Evolutionary conservation across 2,888 invertebrate genomes (phyloP), one percentile per base, ranked within the genome.

Genomic region (Athripsodes cinereus): DNA sequence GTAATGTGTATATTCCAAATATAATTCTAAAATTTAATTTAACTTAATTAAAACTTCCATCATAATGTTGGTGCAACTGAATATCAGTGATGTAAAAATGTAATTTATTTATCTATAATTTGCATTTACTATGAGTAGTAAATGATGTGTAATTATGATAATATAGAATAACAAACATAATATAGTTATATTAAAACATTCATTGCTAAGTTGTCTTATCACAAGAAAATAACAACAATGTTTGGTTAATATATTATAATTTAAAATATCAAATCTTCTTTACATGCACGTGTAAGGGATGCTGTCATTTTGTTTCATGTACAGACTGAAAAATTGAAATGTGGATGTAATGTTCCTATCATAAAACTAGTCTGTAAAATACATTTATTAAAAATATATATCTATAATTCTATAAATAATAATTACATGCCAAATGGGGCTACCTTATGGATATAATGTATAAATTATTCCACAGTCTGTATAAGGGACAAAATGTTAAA

Each of bases 271-370:
- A n/a, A n/a, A n/a, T n/a, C n/a, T n/a, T n/a, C n/a, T n/a, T n/a
- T n/a, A n/a, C n/a, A n/a, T n/a, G n/a, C n/a, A n/a, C n/a, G n/a
- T n/a, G n/a, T n/a, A n/a, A n/a, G n/a, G n/a, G n/a, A n/a, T n/a
- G n/a, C n/a, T 26, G 26, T 44, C 47, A 53, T 26, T 53, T 53
- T 53, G 53, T 46, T 26, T 26, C 13, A 53, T 48, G 53, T 19
- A 40, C 60, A 60, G 60, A 54, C 60, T 51, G 57, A 54, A 26
- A 53, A 57, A 54, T 52, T 52, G 44, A 57, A 49, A 54, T 51
- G 49, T 57, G 54, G 50, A 52, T 55, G 58, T 59, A 52, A 74
- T 75, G 77, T 79, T 79, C 79, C 79, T 79, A 79, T 74, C 73
- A 74, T 71, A 71, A 73, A 72, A 72, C 71, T 72, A 72, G 72